A percentile compares a stretch with the other conserved stretches of the same genome.
phyloP scores from a whole-genome alignment of 2,113 vertebrate genomes.

The Hoplias malabaricus region DNA sequence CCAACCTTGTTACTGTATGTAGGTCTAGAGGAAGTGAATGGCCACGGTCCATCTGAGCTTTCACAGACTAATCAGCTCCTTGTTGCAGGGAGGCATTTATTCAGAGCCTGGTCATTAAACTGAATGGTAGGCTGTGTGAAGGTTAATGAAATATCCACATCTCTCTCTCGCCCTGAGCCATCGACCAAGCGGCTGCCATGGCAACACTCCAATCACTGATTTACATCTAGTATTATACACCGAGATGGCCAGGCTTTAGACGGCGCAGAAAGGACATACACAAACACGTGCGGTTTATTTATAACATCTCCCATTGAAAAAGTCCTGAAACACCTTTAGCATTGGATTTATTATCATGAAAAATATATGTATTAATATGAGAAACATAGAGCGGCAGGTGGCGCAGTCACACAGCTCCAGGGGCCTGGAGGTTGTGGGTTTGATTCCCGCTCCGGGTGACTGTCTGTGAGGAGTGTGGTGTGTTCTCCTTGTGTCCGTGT shows the following conservation, averaged over 20 bases:
- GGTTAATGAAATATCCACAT: slow-evolving; percentile 71
- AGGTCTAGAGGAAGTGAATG: background rate
- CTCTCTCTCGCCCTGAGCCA: slow-evolving; percentile 36
- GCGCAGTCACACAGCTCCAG: no score
- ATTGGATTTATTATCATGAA: no score
- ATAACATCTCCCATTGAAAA: background rate
- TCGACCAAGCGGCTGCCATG: slow-evolving; percentile 60
- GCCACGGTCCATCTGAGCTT: slow-evolving; percentile 33
- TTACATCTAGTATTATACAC: slow-evolving; percentile 67
- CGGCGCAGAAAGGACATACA: slow-evolving; percentile 46
- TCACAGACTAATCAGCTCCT: slow-evolving; percentile 62
- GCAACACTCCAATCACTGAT: slow-evolving; percentile 63
- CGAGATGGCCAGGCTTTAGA: slow-evolving; percentile 59
- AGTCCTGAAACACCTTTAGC: no score
- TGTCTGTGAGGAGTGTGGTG: no score
- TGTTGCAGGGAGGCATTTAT: slow-evolving; percentile 63
- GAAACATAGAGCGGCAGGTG: no score
- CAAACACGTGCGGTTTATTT: slow-evolving; percentile 17
- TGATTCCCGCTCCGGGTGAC: no score
- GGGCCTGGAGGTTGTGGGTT: no score
- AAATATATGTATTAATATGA: no score
- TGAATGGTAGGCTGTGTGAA: slow-evolving; percentile 72
- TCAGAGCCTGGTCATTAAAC: slow-evolving; percentile 63
- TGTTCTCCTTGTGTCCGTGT: no score
- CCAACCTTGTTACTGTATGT: background rate